Evolutionary conservation across 2,797 vertebrate genomes (phyloP), one percentile per base, ranked within the genome.

Genomic region (Muscicapa striata): DNA sequence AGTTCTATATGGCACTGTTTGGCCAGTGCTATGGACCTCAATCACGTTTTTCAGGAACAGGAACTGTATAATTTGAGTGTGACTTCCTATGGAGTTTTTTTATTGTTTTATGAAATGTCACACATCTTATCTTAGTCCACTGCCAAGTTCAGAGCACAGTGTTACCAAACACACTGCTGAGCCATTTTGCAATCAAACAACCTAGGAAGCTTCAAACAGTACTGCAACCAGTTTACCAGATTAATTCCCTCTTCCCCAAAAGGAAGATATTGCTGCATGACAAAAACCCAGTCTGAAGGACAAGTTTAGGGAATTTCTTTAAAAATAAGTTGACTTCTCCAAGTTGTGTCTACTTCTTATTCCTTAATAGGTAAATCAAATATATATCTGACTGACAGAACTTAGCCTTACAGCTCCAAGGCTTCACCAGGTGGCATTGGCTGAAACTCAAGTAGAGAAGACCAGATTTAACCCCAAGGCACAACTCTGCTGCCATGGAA

Each of bases 381-480:
- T 29, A 29, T 29, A 29, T 67, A 57, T 41, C 23, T 61, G 38
- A 55, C 29, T 89, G 46, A 61, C 14, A 84, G 62, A 90, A 85
- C 12, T 16, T 49, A 49, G 10, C 3, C 19, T 43, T 57, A 54
- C 13, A 74, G 43, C 15, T 73, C 34, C 22, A 46, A 83, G 30
- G 38, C 40, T 85, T 94, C 36, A 48, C 51, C 91, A 93, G 78
- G 82, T 94, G 93, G 59, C 30, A 51, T 2, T 82, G 79, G 55
- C 63, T 93, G 90, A 82, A 89, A 79, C 24, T 62, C 54, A 38
- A 54, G 11, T 9, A 82, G 74, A 72, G 13, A 88, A 94, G 46
- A 64, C n/a, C 54, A 30, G 26, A 81, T 92, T 84, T 89, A 92
- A 91, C 51, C 78, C 48, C 43, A 43, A 82, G 63, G 52, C 63